Percentiles rank a stretch among this genome's conserved stretches.
Conservation (phyloP, 1,140 invertebrate genomes). For the Bombus superbus region DNA sequence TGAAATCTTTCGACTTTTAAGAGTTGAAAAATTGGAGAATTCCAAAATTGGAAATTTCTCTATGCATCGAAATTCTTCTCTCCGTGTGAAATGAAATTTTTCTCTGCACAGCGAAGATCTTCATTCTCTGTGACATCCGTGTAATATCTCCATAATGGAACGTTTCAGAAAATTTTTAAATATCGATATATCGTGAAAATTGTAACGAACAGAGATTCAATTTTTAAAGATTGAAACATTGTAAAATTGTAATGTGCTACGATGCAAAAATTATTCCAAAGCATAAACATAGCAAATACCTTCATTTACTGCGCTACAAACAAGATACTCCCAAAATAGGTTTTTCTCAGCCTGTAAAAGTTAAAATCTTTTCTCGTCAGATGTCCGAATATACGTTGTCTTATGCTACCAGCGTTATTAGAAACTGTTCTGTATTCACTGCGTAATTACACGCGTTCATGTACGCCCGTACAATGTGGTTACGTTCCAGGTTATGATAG, state of each 20-base stretch:
- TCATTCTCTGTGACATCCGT: no score
- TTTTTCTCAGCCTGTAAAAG: not conserved
- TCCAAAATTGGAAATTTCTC: no score
- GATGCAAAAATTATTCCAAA: not conserved
- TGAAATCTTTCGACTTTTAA: no score
- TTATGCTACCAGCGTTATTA: not conserved
- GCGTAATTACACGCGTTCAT: not conserved
- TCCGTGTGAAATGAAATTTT: no score
- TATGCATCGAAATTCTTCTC: no score
- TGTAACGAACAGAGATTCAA: no score
- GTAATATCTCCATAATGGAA: no score
- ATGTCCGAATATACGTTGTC: not conserved
- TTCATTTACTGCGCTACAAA: not conserved
- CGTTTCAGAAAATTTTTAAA: no score
- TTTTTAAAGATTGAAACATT: not conserved
- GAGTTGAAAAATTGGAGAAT: no score
- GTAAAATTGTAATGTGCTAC: not conserved
- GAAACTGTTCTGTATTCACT: not conserved
- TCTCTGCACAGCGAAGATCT: no score
- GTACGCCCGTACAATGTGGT: not conserved
- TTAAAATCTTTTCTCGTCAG: not conserved
- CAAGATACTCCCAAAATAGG: not conserved
- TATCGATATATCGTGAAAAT: no score
- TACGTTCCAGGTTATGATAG: constrained; percentile 15
- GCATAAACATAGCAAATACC: not conserved